Base-by-base conservation (phyloP, 2,888 invertebrate genomes). In the Argyresthia albistria region DNA sequence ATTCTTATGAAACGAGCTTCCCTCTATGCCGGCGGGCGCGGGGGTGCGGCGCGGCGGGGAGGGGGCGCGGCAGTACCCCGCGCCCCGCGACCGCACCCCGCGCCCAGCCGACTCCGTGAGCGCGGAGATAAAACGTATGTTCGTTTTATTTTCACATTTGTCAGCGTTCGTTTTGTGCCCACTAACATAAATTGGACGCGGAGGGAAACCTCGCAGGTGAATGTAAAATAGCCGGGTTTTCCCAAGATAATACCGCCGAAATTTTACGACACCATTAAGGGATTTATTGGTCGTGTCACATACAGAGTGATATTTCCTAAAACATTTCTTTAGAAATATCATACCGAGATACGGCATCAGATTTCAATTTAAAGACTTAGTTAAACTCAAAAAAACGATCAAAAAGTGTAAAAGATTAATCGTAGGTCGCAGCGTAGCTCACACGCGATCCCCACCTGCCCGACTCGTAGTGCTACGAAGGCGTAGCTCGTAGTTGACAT, bases 131-230 rank as follows among this genome's bases (percentile, higher is more conserved):
- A 83, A 84, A 84, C 82, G 81, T 83, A 80, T 81, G 83, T 83
- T 84, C 84, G 82, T 84, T 84, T 86, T 84, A 84, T 86, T 84
- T 86, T 76, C 79, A 81, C 84, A 86, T 87, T 87, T 86, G 86
- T 87, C 86, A 87, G 82, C 83, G 79, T 86, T 86, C 86, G 83
- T 84, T 86, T 83, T 84, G 84, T 84, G 80, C 83, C 82, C 84
- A 83, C 84, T 84, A 86, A 86, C 86, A 84, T 86, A 87, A 86
- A 86, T 86, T 86, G 86, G 82, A 84, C 79, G 80, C 73, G 77
- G 79, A 83, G 83, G 84, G 78, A 81, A 83, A 79, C 81, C 81
- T 79, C 83, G 77, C 81, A 83, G 83, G 83, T 86, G 83, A 86
- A 87, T 87, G 84, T 84, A 84, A 84, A 84, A 86, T 84, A 84